A percentile compares a stretch with the other conserved stretches of the same genome.
These are phyloP conservation scores for Empidonax alnorum DNA, from an alignment of 2,113 vertebrate genomes.

Conservation along the genomic window DNA sequence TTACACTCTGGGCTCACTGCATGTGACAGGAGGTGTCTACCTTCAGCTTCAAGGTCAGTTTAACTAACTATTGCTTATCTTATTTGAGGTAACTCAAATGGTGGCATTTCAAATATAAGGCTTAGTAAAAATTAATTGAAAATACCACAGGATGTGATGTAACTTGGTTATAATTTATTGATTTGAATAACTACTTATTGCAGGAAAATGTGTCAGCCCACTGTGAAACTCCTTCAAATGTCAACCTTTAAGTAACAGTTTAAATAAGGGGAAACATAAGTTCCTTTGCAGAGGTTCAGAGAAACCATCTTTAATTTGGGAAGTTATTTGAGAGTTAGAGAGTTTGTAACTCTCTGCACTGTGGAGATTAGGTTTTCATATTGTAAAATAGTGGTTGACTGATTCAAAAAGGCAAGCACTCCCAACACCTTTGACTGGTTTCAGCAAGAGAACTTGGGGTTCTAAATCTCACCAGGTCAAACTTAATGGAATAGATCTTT, in stretches of 20 bases:
- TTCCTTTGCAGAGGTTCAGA: not conserved
- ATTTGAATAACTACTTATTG: not conserved
- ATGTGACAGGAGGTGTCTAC: not conserved
- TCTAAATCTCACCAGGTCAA: not conserved
- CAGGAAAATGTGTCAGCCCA: not conserved
- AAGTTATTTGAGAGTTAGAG: not conserved
- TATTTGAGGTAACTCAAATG: not conserved
- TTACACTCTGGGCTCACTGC: not conserved
- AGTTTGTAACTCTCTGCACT: not conserved
- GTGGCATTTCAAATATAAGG: not conserved
- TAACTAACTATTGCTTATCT: not conserved
- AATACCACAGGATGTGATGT: not conserved
- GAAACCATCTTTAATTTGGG: not conserved
- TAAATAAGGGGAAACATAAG: not conserved
- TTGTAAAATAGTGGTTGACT: not conserved
- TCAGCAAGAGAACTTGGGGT: not conserved
- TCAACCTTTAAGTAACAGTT: not conserved
- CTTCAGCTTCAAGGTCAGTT: not conserved
- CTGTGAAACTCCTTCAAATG: not conserved
- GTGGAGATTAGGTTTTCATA: not conserved
- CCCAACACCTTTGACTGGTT: not conserved
- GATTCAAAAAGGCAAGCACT: not conserved
- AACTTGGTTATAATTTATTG: not conserved
- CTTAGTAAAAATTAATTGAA: not conserved
- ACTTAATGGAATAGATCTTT: not conserved